Conservation (phyloP, 2,888 invertebrate species). For the Philereme transversata region DNA sequence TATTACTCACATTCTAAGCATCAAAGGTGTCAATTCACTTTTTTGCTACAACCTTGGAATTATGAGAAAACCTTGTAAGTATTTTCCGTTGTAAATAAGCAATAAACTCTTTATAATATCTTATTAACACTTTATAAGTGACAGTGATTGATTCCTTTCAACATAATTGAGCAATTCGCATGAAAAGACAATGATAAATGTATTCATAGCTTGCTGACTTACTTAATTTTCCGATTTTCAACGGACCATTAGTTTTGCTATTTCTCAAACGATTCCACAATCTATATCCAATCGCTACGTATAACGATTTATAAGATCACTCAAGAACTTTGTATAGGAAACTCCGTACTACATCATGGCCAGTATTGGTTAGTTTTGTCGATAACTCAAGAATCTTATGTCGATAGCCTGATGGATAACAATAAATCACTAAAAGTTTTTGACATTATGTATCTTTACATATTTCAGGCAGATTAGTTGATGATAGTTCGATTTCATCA, state of each 20-base stretch:
- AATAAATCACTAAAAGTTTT: conserved; percentile 2
- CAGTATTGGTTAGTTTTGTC: background rate
- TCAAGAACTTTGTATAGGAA: background rate
- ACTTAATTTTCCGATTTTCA: conserved; percentile 29
- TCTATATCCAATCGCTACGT: background rate
- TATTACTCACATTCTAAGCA: conserved; percentile 43
- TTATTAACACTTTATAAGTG: conserved; percentile 46
- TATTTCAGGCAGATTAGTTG: background rate
- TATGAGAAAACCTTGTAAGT: conserved; percentile 27
- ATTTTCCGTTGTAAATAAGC: conserved; percentile 23
- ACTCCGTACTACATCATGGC: background rate
- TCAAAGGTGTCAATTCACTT: conserved; percentile 25
- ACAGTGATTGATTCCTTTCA: conserved; percentile 45
- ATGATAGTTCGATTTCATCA: background rate
- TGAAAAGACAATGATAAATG: conserved; percentile 35
- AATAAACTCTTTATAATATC: conserved; percentile 36
- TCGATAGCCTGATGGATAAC: background rate
- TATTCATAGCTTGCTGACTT: conserved; percentile 16
- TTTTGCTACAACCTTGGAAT: conserved; percentile 20
- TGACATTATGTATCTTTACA: no score
- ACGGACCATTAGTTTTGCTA: conserved; percentile 30
- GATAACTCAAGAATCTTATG: background rate
- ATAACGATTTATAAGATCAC: background rate
- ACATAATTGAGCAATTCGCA: conserved; percentile 36
- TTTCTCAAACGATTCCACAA: conserved; percentile 22